These are phyloP conservation scores for Ophioninae sp. DNA, from an alignment of 2,888 invertebrate species.

Conservation along the genomic window DNA sequence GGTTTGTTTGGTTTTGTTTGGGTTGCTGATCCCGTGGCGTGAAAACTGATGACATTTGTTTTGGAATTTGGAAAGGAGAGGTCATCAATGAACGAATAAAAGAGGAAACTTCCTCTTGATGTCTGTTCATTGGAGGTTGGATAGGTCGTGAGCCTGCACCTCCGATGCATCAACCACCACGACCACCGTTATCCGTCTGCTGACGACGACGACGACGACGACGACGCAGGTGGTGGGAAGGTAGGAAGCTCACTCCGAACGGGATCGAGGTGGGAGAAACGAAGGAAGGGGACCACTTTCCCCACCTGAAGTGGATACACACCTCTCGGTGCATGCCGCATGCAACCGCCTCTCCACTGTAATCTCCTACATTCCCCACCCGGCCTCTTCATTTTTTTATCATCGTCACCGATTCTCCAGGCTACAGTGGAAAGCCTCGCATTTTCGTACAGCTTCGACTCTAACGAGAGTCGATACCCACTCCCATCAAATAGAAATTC, in stretches of 20 bases:
- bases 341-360: slow-evolving; percentile 67
- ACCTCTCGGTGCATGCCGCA: slow-evolving; percentile 55
- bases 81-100: background rate
- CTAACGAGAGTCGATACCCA: background rate
- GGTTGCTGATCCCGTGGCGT: background rate
- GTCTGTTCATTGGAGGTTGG: slow-evolving; percentile 46
- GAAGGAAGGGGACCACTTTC: slow-evolving; percentile 48
- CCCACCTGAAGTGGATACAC: slow-evolving; percentile 64
- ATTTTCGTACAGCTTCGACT: background rate
- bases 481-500: background rate
- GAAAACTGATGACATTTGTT: background rate
- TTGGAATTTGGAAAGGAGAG: background rate
- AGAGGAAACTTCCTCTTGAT: slow-evolving; percentile 31
- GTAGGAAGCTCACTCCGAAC: slow-evolving; percentile 42
- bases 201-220: slow-evolving; percentile 60
- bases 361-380: slow-evolving; percentile 66
- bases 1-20: no score
- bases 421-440: slow-evolving; percentile 37
- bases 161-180: slow-evolving; percentile 45
- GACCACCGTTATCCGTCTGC: slow-evolving; percentile 31
- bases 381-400: slow-evolving; percentile 17
- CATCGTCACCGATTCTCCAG: slow-evolving; percentile 35
- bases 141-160: slow-evolving; percentile 51
- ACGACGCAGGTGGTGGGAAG: slow-evolving; percentile 25
- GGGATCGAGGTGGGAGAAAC: slow-evolving; percentile 14